phyloP scores from a whole-genome alignment of 2,113 vertebrate species.

The Oxygymnocypris stewartii region DNA sequence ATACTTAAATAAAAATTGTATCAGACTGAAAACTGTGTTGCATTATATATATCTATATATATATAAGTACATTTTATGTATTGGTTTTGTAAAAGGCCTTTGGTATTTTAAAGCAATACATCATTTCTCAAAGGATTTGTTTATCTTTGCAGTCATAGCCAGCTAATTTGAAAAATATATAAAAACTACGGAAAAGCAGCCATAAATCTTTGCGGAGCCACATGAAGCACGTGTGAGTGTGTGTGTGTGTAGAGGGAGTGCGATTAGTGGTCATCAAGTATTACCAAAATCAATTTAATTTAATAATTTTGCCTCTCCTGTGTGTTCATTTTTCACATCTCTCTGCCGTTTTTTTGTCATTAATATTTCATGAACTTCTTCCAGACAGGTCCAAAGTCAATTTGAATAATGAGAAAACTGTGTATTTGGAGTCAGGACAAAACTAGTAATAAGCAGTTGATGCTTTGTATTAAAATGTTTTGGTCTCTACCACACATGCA shows the following conservation, averaged over 20 bases:
- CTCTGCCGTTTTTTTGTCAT: constrained; percentile 40
- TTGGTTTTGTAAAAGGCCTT: constrained; percentile 1
- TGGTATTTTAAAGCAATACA: constrained; percentile 21
- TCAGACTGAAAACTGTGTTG: background rate
- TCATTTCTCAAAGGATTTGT: constrained; percentile 24
- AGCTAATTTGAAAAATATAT: constrained; percentile 20
- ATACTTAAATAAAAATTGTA: background rate
- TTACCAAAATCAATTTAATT: constrained; percentile 56
- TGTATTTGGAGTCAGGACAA: background rate
- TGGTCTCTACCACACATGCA: background rate
- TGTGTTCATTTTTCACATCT: constrained; percentile 32
- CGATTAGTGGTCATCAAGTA: constrained; percentile 34
- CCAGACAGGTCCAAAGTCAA: constrained; percentile 35
- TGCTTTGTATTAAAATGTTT: background rate
- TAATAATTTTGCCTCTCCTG: constrained; percentile 41
- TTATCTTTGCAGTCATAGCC: constrained; percentile 13
- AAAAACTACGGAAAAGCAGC: constrained; percentile 24
- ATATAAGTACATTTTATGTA: background rate
- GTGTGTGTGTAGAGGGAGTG: constrained; percentile 7
- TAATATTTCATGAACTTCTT: constrained; percentile 48
- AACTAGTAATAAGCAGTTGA: constrained; percentile 17
- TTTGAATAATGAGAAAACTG: constrained; percentile 54
- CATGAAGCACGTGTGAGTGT: constrained; percentile 21
- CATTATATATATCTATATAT: background rate
- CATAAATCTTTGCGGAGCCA: constrained; percentile 38